Base-by-base conservation (phyloP, 2,888 invertebrate species). In the Alviniconcha strummeri region DNA sequence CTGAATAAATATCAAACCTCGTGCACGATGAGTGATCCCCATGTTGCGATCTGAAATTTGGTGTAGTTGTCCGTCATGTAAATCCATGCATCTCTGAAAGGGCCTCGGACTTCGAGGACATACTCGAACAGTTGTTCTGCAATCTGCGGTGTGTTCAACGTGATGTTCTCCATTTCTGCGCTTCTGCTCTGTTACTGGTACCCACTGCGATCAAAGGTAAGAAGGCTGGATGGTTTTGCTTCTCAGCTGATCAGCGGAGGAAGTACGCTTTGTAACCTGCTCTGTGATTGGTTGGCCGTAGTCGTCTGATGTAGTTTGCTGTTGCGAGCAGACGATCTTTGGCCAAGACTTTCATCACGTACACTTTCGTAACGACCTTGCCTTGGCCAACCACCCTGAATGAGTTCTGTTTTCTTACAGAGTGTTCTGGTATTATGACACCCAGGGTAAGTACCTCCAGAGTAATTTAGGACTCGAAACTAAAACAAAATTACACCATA, bases 21-120 rank as follows among this genome's bases (percentile, higher is more conserved):
- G 75, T 92, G 92, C 72, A 91, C 89, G 6, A 91, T 84, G 4
- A 92, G 86, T 36, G 92, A 91, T 78, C 91, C 92, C 87, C 88
- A 90, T 8, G 90, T 90, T 15, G 92, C 90, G 75, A 91, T 91
- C 84, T 91, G 91, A 85, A 90, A 91, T 84, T 91, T 91, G 1
- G 90, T 89, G 86, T 89, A 91, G 85, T 89, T 88, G 71, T 88
- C 87, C 13, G 84, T 89, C 91, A 91, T 91, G 80, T 85, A 87
- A 74, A 82, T 85, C 91, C 91, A 91, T 9, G 84, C 86, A 64
- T 86, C 71, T 81, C 71, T 85, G 72, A 87, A 80, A 52, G 85
- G 85, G 67, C n/a, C 67, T 4, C 77, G 82, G 1, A 82, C 64
- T 82, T 82, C 82, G 3, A 77, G 82, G 55, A 82, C 77, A 77